Conservation (phyloP, 1,140 invertebrate genomes). For the Hesperophylax magnus region DNA sequence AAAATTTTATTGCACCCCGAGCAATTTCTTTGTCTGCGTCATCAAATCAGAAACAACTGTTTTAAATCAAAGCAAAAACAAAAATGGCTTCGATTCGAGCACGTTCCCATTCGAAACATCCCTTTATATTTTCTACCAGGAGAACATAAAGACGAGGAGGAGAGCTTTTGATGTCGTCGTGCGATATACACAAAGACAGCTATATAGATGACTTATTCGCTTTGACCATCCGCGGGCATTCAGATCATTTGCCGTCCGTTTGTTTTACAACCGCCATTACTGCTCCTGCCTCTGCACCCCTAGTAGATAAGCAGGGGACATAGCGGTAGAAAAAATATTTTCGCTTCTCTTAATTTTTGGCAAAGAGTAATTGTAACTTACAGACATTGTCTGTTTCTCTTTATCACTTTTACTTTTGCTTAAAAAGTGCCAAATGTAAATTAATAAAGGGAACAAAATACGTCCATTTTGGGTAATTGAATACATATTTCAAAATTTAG, state of each 20-base stretch:
- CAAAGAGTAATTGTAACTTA: too few relatives aligned
- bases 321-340: neutral
- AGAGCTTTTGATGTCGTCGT: slow-evolving; percentile 52
- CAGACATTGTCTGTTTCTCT: too few relatives aligned
- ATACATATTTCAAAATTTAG: too few relatives aligned
- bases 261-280: slow-evolving; percentile 55
- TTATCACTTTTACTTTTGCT: too few relatives aligned
- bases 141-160: slow-evolving; percentile 48
- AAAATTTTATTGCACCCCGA: neutral
- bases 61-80: slow-evolving; percentile 49
- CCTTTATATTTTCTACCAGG: slow-evolving; percentile 41
- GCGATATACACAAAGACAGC: slow-evolving; percentile 28
- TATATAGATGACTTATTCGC: slow-evolving; percentile 40
- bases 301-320: slow-evolving; percentile 4
- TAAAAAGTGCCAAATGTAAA: too few relatives aligned
- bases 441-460: too few relatives aligned
- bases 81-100: slow-evolving; percentile 39
- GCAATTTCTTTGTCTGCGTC: slow-evolving; percentile 10
- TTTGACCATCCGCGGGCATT: slow-evolving; percentile 39
- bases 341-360: too few relatives aligned
- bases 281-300: slow-evolving; percentile 33
- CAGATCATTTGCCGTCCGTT: slow-evolving; percentile 53
- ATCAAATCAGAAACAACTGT: slow-evolving; percentile 25
- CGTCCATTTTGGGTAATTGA: too few relatives aligned
- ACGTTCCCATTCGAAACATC: slow-evolving; percentile 38